Evolutionary conservation across 2,113 vertebrate genomes (phyloP).

Genomic region (Syngnathoides biaculeatus): DNA sequence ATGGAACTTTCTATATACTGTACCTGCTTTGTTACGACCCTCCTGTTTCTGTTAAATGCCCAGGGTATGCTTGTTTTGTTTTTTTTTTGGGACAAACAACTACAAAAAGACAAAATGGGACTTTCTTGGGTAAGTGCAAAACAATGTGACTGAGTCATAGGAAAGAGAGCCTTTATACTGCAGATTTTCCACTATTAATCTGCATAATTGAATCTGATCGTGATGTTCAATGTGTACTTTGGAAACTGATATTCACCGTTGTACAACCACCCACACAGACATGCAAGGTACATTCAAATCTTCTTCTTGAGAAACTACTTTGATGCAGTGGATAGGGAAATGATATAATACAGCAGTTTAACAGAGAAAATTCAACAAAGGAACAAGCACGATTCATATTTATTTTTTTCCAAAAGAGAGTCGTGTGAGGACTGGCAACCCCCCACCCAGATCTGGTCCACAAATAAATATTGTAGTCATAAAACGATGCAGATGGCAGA

Average conservation of each 20-base stretch:
- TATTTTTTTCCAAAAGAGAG: too few relatives aligned
- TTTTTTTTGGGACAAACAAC: background rate
- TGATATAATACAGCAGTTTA: background rate
- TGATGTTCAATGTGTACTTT: too few relatives aligned
- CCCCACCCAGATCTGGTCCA: too few relatives aligned
- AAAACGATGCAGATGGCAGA: background rate
- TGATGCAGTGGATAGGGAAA: background rate
- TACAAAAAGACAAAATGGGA: background rate
- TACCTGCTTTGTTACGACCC: background rate
- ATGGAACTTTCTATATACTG: too few relatives aligned
- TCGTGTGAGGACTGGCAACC: too few relatives aligned
- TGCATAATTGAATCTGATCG: too few relatives aligned
- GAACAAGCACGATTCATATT: background rate
- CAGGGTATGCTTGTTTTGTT: too few relatives aligned
- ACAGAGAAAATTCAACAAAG: background rate
- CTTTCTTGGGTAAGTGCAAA: background rate
- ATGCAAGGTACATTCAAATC: background rate
- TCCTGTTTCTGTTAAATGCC: background rate
- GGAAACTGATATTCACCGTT: too few relatives aligned
- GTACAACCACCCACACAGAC: background rate
- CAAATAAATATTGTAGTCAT: background rate
- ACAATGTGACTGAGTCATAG: background rate
- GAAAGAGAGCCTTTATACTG: too few relatives aligned
- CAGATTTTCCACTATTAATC: too few relatives aligned
- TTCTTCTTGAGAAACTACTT: background rate